These are phyloP conservation scores for Pheosia tremula DNA, from an alignment of 2,888 invertebrate genomes.

Conservation along the genomic window DNA sequence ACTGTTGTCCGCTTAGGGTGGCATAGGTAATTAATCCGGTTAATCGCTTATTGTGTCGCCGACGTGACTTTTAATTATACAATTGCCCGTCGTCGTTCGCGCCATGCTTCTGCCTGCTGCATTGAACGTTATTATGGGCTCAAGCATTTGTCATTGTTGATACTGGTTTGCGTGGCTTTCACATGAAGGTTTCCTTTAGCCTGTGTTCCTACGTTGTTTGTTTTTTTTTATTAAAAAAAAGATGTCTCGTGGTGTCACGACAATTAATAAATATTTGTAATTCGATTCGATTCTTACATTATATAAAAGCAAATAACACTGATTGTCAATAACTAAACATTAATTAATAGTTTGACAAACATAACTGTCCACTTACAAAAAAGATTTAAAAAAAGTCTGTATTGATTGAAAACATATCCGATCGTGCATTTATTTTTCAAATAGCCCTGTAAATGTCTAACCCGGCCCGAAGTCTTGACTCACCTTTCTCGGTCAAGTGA, in stretches of 20 bases:
- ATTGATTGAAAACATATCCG: neutral
- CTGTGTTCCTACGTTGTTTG: too few relatives aligned
- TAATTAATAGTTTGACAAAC: too few relatives aligned
- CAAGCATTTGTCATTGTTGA: too few relatives aligned
- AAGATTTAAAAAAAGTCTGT: neutral
- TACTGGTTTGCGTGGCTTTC: too few relatives aligned
- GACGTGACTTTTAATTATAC: conserved; percentile 14
- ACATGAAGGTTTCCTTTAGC: too few relatives aligned
- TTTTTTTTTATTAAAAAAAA: too few relatives aligned
- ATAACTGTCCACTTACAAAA: too few relatives aligned
- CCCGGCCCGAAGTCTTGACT: conserved; percentile 18
- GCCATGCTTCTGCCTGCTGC: neutral
- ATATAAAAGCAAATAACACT: too few relatives aligned
- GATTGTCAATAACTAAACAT: too few relatives aligned
- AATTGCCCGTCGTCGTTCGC: conserved; percentile 9
- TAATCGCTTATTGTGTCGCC: conserved; percentile 20
- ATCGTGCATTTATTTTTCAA: neutral
- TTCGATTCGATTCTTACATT: too few relatives aligned
- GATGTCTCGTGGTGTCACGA: too few relatives aligned
- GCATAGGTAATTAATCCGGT: conserved; percentile 16
- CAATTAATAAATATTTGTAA: too few relatives aligned
- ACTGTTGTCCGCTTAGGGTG: conserved; percentile 1
- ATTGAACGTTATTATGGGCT: neutral
- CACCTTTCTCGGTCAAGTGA: conserved; percentile 43
- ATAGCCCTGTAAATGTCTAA: conserved; percentile 10